Evolutionary conservation across 2,113 vertebrate genomes (phyloP).

Genomic region (Pedetes capensis): DNA sequence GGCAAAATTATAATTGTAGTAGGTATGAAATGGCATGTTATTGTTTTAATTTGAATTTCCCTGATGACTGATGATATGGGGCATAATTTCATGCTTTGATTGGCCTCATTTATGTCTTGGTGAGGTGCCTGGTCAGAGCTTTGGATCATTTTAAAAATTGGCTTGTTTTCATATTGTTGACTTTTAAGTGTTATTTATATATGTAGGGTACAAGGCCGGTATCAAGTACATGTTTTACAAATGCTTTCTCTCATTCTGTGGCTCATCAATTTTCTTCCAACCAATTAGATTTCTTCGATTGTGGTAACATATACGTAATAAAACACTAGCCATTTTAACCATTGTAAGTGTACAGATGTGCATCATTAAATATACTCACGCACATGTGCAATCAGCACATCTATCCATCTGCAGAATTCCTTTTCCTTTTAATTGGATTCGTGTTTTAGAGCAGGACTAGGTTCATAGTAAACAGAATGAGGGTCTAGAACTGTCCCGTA

Average conservation of each 20-base stretch:
- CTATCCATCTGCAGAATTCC: neutral
- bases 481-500: too few relatives aligned
- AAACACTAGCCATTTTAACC: neutral
- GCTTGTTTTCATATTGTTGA: neutral
- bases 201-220: neutral
- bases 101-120: neutral
- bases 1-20: neutral
- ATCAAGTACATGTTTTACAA: neutral
- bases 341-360: neutral
- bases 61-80: neutral
- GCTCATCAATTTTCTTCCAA: neutral
- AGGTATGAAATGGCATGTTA: neutral
- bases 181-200: neutral
- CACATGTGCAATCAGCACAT: accelerated
- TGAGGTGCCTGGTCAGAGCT: neutral
- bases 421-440: neutral
- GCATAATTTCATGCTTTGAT: neutral
- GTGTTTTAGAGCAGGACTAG: neutral
- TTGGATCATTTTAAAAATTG: neutral
- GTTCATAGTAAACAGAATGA: neutral
- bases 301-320: neutral
- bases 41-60: neutral
- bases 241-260: neutral
- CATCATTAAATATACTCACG: neutral
- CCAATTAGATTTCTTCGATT: neutral